These are phyloP conservation scores for Branchipolynoe longqiensis DNA, from an alignment of 2,888 invertebrate species.

Conservation along the genomic window DNA sequence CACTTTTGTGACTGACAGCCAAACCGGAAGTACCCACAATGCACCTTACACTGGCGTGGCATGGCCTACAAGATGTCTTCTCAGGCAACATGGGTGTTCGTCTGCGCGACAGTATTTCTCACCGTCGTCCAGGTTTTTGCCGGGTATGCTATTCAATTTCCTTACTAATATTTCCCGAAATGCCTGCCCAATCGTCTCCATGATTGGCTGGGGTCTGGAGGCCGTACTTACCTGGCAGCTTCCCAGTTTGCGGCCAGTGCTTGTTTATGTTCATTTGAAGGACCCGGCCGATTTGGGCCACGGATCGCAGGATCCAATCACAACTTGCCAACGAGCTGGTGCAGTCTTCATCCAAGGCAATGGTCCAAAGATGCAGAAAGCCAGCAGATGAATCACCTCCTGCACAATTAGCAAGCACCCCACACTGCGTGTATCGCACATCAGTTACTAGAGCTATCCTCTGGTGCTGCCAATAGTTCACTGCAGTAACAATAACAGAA, in stretches of 20 bases:
- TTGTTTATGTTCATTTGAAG: conserved; percentile 34
- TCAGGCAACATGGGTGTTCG: conserved; percentile 24
- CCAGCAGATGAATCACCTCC: conserved; percentile 25
- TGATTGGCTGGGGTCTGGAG: background rate
- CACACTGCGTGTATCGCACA: background rate
- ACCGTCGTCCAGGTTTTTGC: conserved; percentile 54
- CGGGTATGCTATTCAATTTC: conserved; percentile 26
- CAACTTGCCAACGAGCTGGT: conserved; percentile 13
- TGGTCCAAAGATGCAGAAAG: no score
- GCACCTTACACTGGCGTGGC: conserved; percentile 57
- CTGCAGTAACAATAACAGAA: no score
- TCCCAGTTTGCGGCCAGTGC: no score
- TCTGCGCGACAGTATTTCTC: conserved; percentile 32
- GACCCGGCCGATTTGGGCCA: no score
- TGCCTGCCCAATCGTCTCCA: background rate
- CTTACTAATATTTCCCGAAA: background rate
- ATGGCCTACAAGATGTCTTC: conserved; percentile 39
- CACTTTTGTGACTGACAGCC: no score
- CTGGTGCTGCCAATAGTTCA: background rate
- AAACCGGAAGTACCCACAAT: conserved; percentile 28
- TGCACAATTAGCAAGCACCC: background rate
- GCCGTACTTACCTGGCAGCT: background rate
- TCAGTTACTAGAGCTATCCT: background rate
- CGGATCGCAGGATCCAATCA: background rate
- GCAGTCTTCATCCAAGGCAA: no score